Evolutionary conservation across 2,888 invertebrate genomes (phyloP), one percentile per base, ranked within the genome.

Genomic region (Lasioglossum calceatum): DNA sequence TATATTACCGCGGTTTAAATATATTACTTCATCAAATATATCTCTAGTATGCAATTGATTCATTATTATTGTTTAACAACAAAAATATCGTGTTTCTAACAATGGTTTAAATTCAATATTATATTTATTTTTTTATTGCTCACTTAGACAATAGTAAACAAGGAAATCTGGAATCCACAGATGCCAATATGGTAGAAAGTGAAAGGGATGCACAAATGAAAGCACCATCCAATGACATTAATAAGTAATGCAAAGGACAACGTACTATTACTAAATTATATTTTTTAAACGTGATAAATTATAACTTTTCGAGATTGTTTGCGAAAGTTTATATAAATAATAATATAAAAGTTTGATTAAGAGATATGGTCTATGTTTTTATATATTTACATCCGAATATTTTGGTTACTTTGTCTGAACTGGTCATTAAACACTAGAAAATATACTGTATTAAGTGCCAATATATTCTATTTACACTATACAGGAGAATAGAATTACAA

Each of bases 131-230:
- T 77, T 4, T 84, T 67, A 76, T 75, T 32, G 76, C 58, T 86
- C 83, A 44, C 73, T 27, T 90, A 87, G 90, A 83, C 76, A 85
- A 82, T 82, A 87, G 78, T 74, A 87, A 81, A 79, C 73, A 79
- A 74, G 84, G 64, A 44, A 84, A 79, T 36, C 54, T 14, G 75
- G 81, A 64, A 77, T 79, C 73, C 4, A 61, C n/a, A 36, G 87
- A 84, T 47, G 80, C 42, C 27, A 77, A 74, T 73, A 36, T 81
- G 75, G 27, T 70, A 79, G 82, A 80, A 81, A 82, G 77, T 23
- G 79, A 78, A 23, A 79, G 78, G 70, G 89, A 87, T 64, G 87
- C 54, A 72, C 79, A 82, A 74, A 81, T 78, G 71, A 86, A 86
- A 86, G 61, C 58, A 42, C 50, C 73, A 74, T 71, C 67, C 32